phyloP scores from a whole-genome alignment of 1,140 invertebrate species.

The Ceratoteleas bidentatus region DNA sequence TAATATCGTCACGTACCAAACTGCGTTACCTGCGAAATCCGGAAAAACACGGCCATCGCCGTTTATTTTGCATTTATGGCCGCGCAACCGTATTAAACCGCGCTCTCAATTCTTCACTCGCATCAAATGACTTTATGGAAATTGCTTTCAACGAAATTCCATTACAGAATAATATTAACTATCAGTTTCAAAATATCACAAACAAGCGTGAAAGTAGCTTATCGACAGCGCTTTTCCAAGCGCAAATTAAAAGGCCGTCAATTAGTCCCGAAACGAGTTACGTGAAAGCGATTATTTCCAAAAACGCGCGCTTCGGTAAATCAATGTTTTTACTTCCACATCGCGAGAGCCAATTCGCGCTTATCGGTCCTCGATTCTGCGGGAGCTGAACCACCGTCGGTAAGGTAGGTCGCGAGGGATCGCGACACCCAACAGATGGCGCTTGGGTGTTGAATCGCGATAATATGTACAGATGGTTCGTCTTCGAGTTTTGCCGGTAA shows the following conservation, averaged over 20 bases:
- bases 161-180: conserved; percentile 23
- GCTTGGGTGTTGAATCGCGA: conserved; percentile 8
- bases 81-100: too few relatives aligned
- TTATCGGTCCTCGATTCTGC: background rate
- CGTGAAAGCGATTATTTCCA: background rate
- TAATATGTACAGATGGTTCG: too few relatives aligned
- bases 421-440: too few relatives aligned
- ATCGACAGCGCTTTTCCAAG: conserved; percentile 16
- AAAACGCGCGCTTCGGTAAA: too few relatives aligned
- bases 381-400: conserved; percentile 13
- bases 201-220: conserved; percentile 16
- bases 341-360: too few relatives aligned
- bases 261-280: background rate
- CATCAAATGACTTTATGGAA: conserved; percentile 38
- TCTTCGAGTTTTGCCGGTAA: conserved; percentile 13
- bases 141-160: conserved; percentile 43
- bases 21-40: conserved; percentile 9
- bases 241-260: background rate
- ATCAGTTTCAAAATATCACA: conserved; percentile 30
- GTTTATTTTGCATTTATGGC: conserved; percentile 14
- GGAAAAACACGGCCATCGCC: conserved; percentile 22
- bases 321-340: too few relatives aligned
- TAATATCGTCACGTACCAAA: too few relatives aligned
- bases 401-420: too few relatives aligned
- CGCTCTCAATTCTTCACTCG: conserved; percentile 31